A percentile compares a stretch with the other conserved stretches of the same genome.
Conservation (phyloP, 1,140 invertebrate species). For the Drosophila kikkawai region DNA sequence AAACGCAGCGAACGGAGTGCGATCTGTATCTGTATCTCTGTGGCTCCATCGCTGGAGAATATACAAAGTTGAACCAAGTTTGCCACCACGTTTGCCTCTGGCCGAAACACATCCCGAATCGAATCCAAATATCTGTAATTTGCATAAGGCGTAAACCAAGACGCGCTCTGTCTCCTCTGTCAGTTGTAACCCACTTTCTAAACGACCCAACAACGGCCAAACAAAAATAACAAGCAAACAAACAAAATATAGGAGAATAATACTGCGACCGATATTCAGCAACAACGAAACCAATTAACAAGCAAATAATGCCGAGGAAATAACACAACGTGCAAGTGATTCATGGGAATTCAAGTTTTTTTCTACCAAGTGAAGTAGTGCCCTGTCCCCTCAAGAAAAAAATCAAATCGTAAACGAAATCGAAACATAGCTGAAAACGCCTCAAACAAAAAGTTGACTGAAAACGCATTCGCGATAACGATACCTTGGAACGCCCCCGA, state of each 20-base stretch:
- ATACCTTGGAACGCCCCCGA: constrained; percentile 59
- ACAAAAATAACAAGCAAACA: constrained; percentile 33
- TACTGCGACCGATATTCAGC: constrained; percentile 54
- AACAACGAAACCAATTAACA: constrained; percentile 74
- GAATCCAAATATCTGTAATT: constrained; percentile 57
- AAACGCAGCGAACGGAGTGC: constrained; percentile 44
- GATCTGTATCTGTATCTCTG: constrained; percentile 19
- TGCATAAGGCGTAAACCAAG: constrained; percentile 64
- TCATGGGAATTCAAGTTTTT: constrained; percentile 52
- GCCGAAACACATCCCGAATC: constrained; percentile 68
- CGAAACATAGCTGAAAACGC: constrained; percentile 22
- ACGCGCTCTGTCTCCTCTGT: constrained; percentile 44
- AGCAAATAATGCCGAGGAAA: constrained; percentile 63
- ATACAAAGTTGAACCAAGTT: constrained; percentile 79
- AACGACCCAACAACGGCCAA: constrained; percentile 55
- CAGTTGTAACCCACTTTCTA: constrained; percentile 77
- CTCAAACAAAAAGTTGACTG: constrained; percentile 49
- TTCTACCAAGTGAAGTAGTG: constrained; percentile 41
- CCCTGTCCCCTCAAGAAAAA: constrained; percentile 21
- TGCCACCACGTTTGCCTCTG: constrained; percentile 63
- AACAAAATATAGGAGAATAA: constrained; percentile 42
- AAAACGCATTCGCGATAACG: constrained; percentile 68
- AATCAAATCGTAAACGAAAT: constrained; percentile 32
- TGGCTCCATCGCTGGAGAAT: constrained; percentile 35
- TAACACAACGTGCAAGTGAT: constrained; percentile 71